Base-by-base conservation (phyloP, 2,113 vertebrate species). In the Tachysurus vachellii region DNA sequence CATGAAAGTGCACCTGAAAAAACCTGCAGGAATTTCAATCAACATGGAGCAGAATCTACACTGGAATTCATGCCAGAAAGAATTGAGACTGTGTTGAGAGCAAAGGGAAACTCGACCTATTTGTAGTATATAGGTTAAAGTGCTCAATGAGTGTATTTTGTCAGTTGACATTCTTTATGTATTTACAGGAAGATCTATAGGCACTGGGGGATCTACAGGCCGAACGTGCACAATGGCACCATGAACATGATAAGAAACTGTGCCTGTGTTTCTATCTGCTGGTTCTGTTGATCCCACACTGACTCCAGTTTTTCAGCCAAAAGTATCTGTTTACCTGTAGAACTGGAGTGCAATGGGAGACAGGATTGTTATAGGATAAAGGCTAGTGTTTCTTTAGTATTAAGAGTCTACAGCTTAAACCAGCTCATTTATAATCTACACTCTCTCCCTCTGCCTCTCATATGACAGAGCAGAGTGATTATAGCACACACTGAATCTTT, bases 401-500 rank as follows among this genome's bases (percentile, higher is more conserved):
- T 54, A 54, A 36, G n/a, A 42, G 82, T 70, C 47, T 19, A 70
- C 47, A 36, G n/a, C 47, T 84, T 64, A 85, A 21, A 53, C 12
- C n/a, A 61, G 56, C 42, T 76, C 50, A 36, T 73, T 59, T 75
- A 84, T n/a, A 59, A 57, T 71, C 31, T 28, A 68, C 11, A 19
- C 75, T 75, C 31, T 47, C 21, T 62, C 42, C 17, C 77, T 62
- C n/a, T 36, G 53, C 14, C 54, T 36, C 68, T 59, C 31, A 21
- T 64, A 62, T 86, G 61, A 80, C 44, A 47, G 57, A 84, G 14
- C 54, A 44, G 6, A 47, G 59, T 42, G 75, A 79, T 54, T 44
- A 80, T 53, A 61, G 47, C 76, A 70, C 11, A 10, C 26, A 26
- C 57, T 57, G 54, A 70, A 64, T 59, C 86, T 21, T 70, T 85